phyloP scores from a whole-genome alignment of 2,888 invertebrate genomes.

The Pseudococcus jackbeardsleyi region DNA sequence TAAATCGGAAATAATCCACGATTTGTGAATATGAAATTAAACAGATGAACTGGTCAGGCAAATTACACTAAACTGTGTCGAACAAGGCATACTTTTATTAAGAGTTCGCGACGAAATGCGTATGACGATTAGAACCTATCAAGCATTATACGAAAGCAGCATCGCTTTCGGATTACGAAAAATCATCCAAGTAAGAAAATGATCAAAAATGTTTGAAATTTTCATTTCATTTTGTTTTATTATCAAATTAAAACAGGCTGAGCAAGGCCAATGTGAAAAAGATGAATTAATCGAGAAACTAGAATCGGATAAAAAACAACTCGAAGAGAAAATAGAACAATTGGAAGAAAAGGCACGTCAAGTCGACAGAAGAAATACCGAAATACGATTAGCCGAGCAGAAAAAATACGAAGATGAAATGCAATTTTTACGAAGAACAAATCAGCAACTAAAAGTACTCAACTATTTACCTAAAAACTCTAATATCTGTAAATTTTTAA shows the following conservation, averaged over 20 bases:
- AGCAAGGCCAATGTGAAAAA: constrained; percentile 88
- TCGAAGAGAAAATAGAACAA: constrained; percentile 77
- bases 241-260: constrained; percentile 74
- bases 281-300: constrained; percentile 81
- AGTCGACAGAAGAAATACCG: constrained; percentile 84
- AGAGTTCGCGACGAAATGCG: constrained; percentile 95
- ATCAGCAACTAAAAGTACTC: constrained; percentile 88
- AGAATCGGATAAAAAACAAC: constrained; percentile 76
- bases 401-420: constrained; percentile 94
- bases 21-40: not conserved
- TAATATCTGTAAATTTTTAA: not conserved
- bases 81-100: constrained; percentile 91
- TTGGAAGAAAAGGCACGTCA: constrained; percentile 84
- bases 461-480: not conserved
- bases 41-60: constrained; percentile 82
- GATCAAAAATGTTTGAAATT: not conserved
- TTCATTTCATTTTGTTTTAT: not conserved
- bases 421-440: constrained; percentile 91
- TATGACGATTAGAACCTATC: constrained; percentile 97
- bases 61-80: constrained; percentile 97
- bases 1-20: not conserved
- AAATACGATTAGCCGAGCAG: constrained; percentile 89
- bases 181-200: constrained; percentile 81
- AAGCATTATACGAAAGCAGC: constrained; percentile 96
- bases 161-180: constrained; percentile 98